A percentile compares a stretch with the other conserved stretches of the same genome.
Evolutionary conservation across 2,888 invertebrate genomes (phyloP).

Genomic region (Arge pagana): DNA sequence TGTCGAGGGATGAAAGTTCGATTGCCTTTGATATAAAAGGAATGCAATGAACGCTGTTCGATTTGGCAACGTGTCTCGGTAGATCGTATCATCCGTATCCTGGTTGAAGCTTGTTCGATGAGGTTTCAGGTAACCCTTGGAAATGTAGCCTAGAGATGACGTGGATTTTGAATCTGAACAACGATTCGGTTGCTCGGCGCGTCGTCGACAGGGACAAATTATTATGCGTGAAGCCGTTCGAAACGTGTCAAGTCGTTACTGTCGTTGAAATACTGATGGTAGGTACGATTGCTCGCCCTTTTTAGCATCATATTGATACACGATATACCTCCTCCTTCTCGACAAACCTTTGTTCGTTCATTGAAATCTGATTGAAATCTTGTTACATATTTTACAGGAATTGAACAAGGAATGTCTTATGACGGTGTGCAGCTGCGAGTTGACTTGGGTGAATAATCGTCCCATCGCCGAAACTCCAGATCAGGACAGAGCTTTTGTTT

Average conservation of each 20-base stretch:
- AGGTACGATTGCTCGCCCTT: too few relatives aligned
- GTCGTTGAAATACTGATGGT: constrained; percentile 71
- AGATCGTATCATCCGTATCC: background rate
- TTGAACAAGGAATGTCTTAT: constrained; percentile 65
- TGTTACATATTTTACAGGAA: constrained; percentile 59
- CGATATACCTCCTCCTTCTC: too few relatives aligned
- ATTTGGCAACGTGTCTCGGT: background rate
- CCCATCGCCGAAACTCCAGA: constrained; percentile 38
- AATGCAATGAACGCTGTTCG: background rate
- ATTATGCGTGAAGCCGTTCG: constrained; percentile 65
- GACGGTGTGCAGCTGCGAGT: constrained; percentile 64
- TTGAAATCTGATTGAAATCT: constrained; percentile 2
- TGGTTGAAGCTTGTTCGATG: too few relatives aligned
- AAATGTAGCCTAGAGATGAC: constrained; percentile 68
- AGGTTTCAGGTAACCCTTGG: constrained; percentile 68
- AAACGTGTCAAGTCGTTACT: constrained; percentile 67
- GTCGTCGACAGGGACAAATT: constrained; percentile 65
- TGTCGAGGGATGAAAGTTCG: background rate
- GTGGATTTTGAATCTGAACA: constrained; percentile 66
- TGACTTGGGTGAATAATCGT: constrained; percentile 68
- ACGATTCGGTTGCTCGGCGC: constrained; percentile 59
- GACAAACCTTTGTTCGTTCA: too few relatives aligned
- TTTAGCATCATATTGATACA: too few relatives aligned
- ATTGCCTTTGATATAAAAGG: background rate
- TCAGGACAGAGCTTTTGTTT: constrained; percentile 67